Base-by-base conservation (phyloP, 2,113 vertebrate genomes). In the Muscicapa adusta region DNA sequence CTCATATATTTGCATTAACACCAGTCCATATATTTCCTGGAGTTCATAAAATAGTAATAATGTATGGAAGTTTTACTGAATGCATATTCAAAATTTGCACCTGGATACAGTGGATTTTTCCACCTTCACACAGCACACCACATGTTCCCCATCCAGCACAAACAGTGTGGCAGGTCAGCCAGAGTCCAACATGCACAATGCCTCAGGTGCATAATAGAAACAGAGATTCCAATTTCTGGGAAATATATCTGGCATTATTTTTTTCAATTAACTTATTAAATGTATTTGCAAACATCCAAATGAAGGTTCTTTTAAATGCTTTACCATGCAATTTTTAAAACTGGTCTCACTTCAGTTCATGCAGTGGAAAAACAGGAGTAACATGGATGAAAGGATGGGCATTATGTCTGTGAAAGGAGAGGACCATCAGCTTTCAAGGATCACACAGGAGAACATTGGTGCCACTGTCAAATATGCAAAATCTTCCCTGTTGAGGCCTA, bases 71-170 rank as follows among this genome's bases (percentile, higher is more conserved):
- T 31, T 89, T 91, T 72, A 61, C 61, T 57, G 89, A 85, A 95
- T 47, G 40, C 53, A 85, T 68, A 63, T 62, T 92, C 80, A 75
- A 91, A 95, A 75, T 84, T 93, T 96, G 91, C 96, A 94, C 93
- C 93, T 96, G 95, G 93, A 87, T 61, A 33, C 29, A 12, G 24
- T 56, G 95, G 85, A 33, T 93, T 95, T 92, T 95, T 95, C 95
- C 77, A 87, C 93, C 86, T 91, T 94, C 89, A 76, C 89, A 75
- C 57, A 26, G 77, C 81, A 85, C 80, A 48, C 45, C 93, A 96
- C 93, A 89, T 96, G 96, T 92, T 97, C 95, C 53, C 79, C 94
- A 92, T 95, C 93, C 91, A 91, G 89, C 86, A 92, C 67, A 93
- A 95, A 94, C 76, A 92, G 79, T 7, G 62, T 18, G 85, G 65